Conservation (phyloP, 2,797 vertebrate species). For the Halcyon leucocephala region DNA sequence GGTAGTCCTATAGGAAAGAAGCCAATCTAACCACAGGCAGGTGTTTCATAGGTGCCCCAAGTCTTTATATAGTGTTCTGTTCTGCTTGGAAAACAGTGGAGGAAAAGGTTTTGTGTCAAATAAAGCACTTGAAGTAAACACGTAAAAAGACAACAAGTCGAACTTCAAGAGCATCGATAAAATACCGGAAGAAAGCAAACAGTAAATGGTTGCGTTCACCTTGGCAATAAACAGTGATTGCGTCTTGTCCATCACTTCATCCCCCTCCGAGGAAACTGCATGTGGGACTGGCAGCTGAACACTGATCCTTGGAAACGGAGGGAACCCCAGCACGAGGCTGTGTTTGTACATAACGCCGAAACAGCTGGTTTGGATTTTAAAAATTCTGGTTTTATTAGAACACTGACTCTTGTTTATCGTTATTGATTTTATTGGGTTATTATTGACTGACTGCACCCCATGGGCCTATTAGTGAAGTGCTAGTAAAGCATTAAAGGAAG, state of each 20-base stretch:
- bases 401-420: conserved; percentile 73
- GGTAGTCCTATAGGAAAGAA: rapidly evolving
- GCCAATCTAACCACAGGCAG: background rate
- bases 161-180: background rate
- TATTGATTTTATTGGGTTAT: conserved; percentile 78
- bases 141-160: background rate
- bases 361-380: conserved; percentile 69
- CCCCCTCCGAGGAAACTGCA: background rate
- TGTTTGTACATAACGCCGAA: conserved; percentile 35
- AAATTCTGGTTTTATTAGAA: conserved; percentile 77
- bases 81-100: background rate
- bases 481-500: conserved; percentile 73
- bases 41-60: background rate
- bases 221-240: background rate
- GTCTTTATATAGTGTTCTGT: background rate
- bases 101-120: background rate
- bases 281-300: background rate
- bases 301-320: rapidly evolving
- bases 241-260: background rate
- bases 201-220: background rate
- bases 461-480: conserved; percentile 70
- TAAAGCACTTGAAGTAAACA: background rate
- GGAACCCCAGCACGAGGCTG: background rate
- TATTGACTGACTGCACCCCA: conserved; percentile 72
- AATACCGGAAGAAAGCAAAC: background rate